A percentile compares a stretch with the other conserved stretches of the same genome.
phyloP scores from a whole-genome alignment of 2,797 vertebrate genomes.

The Champsocephalus gunnari region DNA sequence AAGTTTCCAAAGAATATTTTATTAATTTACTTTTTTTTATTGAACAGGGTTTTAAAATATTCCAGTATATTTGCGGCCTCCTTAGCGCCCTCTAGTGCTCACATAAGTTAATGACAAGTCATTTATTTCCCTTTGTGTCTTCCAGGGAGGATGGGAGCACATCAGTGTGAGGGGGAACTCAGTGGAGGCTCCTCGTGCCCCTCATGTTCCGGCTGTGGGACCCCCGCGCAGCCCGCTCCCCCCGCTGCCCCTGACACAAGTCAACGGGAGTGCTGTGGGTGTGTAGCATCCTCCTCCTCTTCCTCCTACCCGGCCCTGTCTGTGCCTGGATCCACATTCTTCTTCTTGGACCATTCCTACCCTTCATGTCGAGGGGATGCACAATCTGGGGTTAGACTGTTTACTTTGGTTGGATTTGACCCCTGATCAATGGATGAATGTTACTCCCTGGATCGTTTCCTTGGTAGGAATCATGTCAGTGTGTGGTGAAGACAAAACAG shows the following conservation, averaged over 20 bases:
- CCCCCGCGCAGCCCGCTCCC: slow-evolving; percentile 63
- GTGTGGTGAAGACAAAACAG: slow-evolving; percentile 8
- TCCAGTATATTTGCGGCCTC: background rate
- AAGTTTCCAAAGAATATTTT: no score
- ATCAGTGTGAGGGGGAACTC: slow-evolving; percentile 92
- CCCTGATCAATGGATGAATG: slow-evolving; percentile 57
- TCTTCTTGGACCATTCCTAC: slow-evolving; percentile 36
- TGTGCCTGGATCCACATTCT: slow-evolving; percentile 63
- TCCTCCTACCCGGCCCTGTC: slow-evolving; percentile 24
- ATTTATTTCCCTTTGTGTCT: background rate
- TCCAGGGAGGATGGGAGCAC: slow-evolving; percentile 97
- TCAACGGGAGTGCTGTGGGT: slow-evolving; percentile 81
- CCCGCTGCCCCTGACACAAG: slow-evolving; percentile 66
- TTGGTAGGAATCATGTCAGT: slow-evolving; percentile 15
- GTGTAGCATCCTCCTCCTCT: slow-evolving; percentile 58
- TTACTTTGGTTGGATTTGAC: slow-evolving; percentile 30
- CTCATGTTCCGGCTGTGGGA: slow-evolving; percentile 35
- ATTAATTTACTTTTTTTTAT: no score
- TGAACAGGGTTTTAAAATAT: background rate
- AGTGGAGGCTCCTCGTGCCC: slow-evolving; percentile 75
- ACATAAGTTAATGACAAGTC: background rate
- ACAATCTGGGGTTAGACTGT: slow-evolving; percentile 52
- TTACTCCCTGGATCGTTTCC: slow-evolving; percentile 28
- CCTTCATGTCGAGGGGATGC: slow-evolving; percentile 54
- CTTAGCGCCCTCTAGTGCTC: slow-evolving; percentile 25